Base-by-base conservation (phyloP, 2,888 invertebrate genomes). In the Idaea biselata region DNA sequence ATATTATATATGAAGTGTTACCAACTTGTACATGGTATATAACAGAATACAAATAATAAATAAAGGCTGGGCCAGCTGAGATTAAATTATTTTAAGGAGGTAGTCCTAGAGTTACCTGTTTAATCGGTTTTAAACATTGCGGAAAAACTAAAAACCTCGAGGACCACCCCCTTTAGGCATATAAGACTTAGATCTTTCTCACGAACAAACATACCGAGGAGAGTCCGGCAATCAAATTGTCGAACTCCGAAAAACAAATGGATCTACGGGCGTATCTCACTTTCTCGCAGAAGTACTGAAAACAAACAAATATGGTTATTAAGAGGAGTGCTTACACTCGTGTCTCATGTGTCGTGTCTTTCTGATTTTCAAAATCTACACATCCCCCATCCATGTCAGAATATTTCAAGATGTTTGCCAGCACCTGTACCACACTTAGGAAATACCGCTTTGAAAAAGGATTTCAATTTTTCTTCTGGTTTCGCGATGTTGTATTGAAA, bases 151-250 rank as follows among this genome's bases (percentile, higher is more conserved):
- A 25, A 25, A 25, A 25, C 3, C 3, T 25, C 25, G 25, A 25
- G 25, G 25, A 25, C 25, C 5, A 44, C 14, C 14, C 8, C 14
- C 14, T 44, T 8, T 0, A 44, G 44, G 44, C 11, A 44, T 3
- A 11, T 11, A 7, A 44, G 44, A 7, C 18, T 56, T 56, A 60
- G 32, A 75, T 66, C 64, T 84, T 83, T 65, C 83, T 84, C 68
- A 98, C 94, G 78, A 98, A 91, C 66, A 98, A 90, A 79, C 97
- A 97, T 82, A 96, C 95, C 58, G 97, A 97, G 64, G 96, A 95
- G 67, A 98, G 91, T 58, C 97, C 96, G 64, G 95, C 95, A 58
- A 96, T 95, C 58, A 95, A 94, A 88, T 96, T 96, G 55, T 96
- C 94, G 72, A 98, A 91, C 86, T 98, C 97, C 1, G 96, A 96